These are phyloP conservation scores for Drosophila setosimentum DNA, from an alignment of 2,888 invertebrate genomes.

Conservation along the genomic window DNA sequence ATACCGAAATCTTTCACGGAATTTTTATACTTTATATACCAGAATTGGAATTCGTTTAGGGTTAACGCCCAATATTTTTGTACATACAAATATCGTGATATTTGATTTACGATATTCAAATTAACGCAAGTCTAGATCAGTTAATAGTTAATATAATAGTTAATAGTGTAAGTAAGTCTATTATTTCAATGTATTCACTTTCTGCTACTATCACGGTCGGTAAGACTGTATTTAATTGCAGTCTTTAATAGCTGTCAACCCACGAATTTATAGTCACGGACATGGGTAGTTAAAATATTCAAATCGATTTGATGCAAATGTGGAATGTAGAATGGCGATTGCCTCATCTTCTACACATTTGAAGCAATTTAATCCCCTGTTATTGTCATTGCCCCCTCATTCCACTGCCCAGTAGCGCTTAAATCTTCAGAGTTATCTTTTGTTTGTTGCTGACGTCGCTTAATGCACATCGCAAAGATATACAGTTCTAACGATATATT, in stretches of 20 bases:
- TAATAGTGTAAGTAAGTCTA: neutral
- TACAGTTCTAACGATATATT: conserved; percentile 35
- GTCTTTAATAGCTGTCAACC: neutral
- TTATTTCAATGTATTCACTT: neutral
- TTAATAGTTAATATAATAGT: no score
- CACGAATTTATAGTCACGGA: conserved; percentile 55
- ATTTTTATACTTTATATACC: neutral
- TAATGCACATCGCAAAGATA: conserved; percentile 34
- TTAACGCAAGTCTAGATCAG: neutral
- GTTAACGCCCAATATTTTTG: no score
- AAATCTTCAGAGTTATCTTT: conserved; percentile 5
- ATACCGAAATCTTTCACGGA: neutral
- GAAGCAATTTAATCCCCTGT: conserved; percentile 26
- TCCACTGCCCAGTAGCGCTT: conserved; percentile 53
- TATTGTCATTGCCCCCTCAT: conserved; percentile 36
- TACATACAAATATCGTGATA: neutral
- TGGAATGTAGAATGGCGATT: conserved; percentile 32
- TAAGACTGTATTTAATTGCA: neutral
- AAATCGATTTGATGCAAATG: conserved; percentile 47
- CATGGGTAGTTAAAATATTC: conserved; percentile 40
- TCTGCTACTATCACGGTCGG: neutral
- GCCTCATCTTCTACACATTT: conserved; percentile 48
- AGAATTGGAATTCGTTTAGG: neutral
- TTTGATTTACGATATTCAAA: conserved; percentile 19
- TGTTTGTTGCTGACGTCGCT: conserved; percentile 18